Evolutionary conservation across 2,113 vertebrate genomes (phyloP).

Genomic region (Catagonus wagneri): DNA sequence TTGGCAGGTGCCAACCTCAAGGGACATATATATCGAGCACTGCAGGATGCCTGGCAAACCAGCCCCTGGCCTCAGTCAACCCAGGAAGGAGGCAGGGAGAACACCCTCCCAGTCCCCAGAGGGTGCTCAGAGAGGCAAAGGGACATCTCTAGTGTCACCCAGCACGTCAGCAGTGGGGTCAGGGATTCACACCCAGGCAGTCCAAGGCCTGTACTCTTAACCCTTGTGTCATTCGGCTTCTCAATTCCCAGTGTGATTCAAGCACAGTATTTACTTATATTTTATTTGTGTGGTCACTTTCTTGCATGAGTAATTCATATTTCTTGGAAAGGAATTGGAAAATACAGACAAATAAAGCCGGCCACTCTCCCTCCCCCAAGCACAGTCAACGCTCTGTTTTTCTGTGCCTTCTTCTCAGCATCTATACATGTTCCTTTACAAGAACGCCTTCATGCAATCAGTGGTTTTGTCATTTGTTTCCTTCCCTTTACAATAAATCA

Average conservation of each 20-base stretch:
- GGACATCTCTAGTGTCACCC: background rate
- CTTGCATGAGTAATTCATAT: background rate
- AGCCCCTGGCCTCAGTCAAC: too few relatives aligned
- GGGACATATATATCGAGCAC: background rate
- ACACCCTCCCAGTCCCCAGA: background rate
- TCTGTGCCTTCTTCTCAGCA: background rate
- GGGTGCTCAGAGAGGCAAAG: background rate
- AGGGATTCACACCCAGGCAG: background rate
- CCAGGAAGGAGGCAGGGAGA: background rate
- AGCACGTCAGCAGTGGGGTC: background rate
- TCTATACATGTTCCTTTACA: accelerated
- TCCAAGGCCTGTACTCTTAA: background rate
- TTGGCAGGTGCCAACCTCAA: background rate
- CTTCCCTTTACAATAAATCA: background rate
- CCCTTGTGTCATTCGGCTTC: background rate
- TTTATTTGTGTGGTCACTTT: background rate
- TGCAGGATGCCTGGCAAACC: background rate
- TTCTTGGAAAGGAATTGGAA: background rate
- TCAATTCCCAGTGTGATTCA: background rate
- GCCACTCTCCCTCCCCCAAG: background rate
- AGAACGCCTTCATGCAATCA: background rate
- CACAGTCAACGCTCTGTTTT: background rate
- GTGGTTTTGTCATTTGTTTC: background rate
- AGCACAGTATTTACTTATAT: background rate
- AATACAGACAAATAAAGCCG: background rate